Conservation (phyloP, 2,113 vertebrate species). For the Protomyctophum bolini region DNA sequence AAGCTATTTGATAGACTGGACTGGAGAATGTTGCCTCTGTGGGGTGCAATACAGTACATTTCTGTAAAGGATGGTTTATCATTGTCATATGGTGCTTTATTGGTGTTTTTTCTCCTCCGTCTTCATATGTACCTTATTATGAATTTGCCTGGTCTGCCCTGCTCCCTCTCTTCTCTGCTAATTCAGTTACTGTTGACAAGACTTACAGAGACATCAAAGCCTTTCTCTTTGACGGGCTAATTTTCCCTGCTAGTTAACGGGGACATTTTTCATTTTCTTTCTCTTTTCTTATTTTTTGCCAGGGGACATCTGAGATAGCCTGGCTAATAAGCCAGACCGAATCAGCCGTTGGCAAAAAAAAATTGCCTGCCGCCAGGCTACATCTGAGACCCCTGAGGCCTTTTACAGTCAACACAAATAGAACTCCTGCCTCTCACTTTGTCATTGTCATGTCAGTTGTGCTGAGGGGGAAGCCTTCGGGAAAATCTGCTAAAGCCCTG, state of each 20-base stretch:
- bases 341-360: too few relatives aligned
- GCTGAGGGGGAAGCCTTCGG: not conserved
- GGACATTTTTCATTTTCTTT: constrained; percentile 23
- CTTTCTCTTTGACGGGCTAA: constrained; percentile 35
- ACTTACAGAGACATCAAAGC: constrained; percentile 34
- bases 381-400: constrained; percentile 1
- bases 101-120: not conserved
- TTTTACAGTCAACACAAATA: constrained; percentile 27
- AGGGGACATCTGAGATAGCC: not conserved
- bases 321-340: too few relatives aligned
- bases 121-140: not conserved
- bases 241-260: constrained; percentile 35
- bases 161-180: too few relatives aligned
- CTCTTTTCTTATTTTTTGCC: not conserved
- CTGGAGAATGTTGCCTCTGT: too few relatives aligned
- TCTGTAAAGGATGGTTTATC: too few relatives aligned
- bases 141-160: too few relatives aligned
- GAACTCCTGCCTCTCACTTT: constrained; percentile 22
- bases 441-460: not conserved
- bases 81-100: too few relatives aligned
- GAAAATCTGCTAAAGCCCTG: constrained; percentile 2
- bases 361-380: constrained; percentile 13
- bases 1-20: too few relatives aligned
- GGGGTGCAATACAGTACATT: too few relatives aligned
- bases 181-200: constrained; percentile 15